A percentile compares a stretch with the other conserved stretches of the same genome.
phyloP scores from a whole-genome alignment of 2,113 vertebrate species.

The Microtus oregoni region DNA sequence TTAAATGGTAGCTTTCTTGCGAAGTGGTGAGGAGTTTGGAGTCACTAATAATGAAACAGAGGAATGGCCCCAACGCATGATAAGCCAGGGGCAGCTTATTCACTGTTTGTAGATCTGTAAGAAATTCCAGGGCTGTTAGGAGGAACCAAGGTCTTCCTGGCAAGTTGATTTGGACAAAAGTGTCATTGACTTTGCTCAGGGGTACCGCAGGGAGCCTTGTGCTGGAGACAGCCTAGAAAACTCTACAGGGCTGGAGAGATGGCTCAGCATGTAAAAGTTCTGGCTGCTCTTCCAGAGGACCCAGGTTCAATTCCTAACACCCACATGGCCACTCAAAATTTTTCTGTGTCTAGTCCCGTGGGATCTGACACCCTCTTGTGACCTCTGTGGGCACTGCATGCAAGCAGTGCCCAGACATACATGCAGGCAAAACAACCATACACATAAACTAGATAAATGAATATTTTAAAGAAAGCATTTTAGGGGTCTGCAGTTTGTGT shows the following conservation, averaged over 20 bases:
- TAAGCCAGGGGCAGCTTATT: not conserved
- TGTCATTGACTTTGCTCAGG: not conserved
- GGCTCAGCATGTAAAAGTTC: not conserved
- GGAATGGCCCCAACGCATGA: not conserved
- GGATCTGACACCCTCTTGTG: not conserved
- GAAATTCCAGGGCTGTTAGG: not conserved
- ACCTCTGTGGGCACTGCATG: not conserved
- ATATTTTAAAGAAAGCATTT: not conserved
- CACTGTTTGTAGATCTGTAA: not conserved
- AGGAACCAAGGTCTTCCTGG: not conserved
- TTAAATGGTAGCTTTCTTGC: not conserved
- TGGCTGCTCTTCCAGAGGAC: not conserved
- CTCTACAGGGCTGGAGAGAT: not conserved
- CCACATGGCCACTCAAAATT: not conserved
- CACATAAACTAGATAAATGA: not conserved
- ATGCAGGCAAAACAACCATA: not conserved
- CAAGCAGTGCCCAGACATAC: not conserved
- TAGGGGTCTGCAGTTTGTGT: not conserved
- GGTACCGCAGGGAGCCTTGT: not conserved
- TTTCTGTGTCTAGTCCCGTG: not conserved
- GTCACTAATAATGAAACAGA: not conserved
- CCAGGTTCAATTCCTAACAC: not conserved
- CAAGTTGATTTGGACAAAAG: conserved; percentile 1
- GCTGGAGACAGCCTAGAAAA: not conserved
- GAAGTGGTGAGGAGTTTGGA: not conserved